Evolutionary conservation across 2,888 invertebrate species (phyloP).

Genomic region (Dasysyrphus tricinctus): DNA sequence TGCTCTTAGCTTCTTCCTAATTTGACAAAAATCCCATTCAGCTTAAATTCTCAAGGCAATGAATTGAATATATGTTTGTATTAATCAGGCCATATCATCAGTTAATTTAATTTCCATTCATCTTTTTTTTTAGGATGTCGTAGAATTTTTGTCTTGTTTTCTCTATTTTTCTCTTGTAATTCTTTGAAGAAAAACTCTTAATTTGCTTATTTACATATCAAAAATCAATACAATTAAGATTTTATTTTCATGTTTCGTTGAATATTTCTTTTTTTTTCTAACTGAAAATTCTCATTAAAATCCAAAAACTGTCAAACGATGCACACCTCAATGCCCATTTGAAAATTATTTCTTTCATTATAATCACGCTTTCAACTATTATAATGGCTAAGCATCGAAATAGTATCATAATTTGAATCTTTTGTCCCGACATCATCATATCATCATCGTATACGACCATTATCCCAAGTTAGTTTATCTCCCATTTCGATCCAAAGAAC

Average conservation of each 20-base stretch:
- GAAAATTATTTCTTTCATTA: conserved; percentile 49
- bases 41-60: background rate
- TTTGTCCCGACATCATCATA: conserved; percentile 14
- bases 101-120: conserved; percentile 29
- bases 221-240: conserved; percentile 30
- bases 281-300: conserved; percentile 37
- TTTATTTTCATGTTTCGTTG: conserved; percentile 9
- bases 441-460: conserved; percentile 41
- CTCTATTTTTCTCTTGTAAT: background rate
- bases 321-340: conserved; percentile 16
- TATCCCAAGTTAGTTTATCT: conserved; percentile 61
- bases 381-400: conserved; percentile 55
- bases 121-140: background rate
- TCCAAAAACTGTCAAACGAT: conserved; percentile 43
- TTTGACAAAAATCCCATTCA: background rate
- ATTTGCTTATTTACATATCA: conserved; percentile 28
- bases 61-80: background rate
- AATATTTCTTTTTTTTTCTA: background rate
- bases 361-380: conserved; percentile 37
- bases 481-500: conserved; percentile 44
- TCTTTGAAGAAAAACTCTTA: background rate
- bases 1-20: background rate
- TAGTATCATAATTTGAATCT: conserved; percentile 56
- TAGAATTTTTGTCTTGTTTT: background rate
- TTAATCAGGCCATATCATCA: conserved; percentile 7